phyloP scores from a whole-genome alignment of 2,888 invertebrate species.

The Pilophorus perplexus region DNA sequence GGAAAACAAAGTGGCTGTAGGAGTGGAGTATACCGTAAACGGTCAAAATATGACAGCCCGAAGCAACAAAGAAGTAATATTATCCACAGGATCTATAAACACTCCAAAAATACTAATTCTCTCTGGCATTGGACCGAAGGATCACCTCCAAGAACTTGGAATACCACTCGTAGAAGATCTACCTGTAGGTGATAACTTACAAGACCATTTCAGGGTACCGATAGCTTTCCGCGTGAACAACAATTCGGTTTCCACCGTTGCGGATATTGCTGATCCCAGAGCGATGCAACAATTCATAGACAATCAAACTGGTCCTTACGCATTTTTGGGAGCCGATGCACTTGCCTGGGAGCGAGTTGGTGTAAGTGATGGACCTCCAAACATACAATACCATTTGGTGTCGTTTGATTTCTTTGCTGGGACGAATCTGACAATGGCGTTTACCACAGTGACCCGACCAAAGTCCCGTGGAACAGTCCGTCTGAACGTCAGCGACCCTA shows the following conservation, averaged over 20 bases:
- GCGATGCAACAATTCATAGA: neutral
- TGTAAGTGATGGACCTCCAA: conserved; percentile 7
- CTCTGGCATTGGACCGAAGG: conserved; percentile 72
- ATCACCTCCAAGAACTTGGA: conserved; percentile 55
- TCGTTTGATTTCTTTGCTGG: neutral
- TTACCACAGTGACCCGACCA: conserved; percentile 52
- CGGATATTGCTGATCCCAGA: neutral
- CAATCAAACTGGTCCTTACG: conserved; percentile 1
- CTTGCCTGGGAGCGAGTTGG: conserved; percentile 9
- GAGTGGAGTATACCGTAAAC: conserved; percentile 78
- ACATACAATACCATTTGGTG: conserved; percentile 23
- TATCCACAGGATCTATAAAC: conserved; percentile 80
- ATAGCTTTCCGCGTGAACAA: neutral
- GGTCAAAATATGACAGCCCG: conserved; percentile 65
- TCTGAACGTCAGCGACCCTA: conserved; percentile 62
- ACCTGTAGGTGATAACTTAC: conserved; percentile 47
- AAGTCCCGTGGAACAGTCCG: conserved; percentile 65
- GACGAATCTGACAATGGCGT: neutral
- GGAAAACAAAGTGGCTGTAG: conserved; percentile 71
- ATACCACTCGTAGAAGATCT: conserved; percentile 46
- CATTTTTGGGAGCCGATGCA: conserved; percentile 10
- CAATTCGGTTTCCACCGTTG: neutral
- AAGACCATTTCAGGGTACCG: conserved; percentile 42
- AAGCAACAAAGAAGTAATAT: conserved; percentile 72
- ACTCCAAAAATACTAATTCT: conserved; percentile 71